Conservation (phyloP, 2,113 vertebrate genomes). For the Petrocephalus microphthalmus region DNA sequence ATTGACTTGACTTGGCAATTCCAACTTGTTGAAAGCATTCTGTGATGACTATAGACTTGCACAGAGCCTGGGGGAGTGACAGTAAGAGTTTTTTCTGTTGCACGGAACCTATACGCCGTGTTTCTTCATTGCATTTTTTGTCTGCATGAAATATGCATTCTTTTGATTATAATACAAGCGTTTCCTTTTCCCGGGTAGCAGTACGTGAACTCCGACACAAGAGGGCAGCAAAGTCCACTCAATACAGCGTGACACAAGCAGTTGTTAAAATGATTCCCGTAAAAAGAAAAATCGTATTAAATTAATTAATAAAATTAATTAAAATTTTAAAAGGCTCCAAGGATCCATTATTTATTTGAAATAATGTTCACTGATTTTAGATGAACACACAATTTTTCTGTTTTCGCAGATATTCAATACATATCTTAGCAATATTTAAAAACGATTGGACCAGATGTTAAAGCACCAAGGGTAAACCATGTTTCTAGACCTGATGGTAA, state of each 20-base stretch:
- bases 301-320: too few species aligned
- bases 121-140: neutral
- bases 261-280: neutral
- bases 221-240: constrained; percentile 3
- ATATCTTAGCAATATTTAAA: neutral
- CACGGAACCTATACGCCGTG: neutral
- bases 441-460: neutral
- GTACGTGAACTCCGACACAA: neutral
- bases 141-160: neutral
- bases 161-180: neutral
- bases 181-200: neutral
- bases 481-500: neutral
- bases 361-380: neutral
- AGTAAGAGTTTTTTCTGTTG: neutral
- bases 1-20: neutral
- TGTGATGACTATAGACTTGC: neutral
- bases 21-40: neutral
- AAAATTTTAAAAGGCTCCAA: neutral
- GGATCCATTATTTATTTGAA: neutral
- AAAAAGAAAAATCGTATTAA: neutral
- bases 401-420: neutral
- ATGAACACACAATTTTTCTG: neutral
- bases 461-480: neutral
- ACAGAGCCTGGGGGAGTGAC: neutral
- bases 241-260: neutral